phyloP scores from a whole-genome alignment of 2,113 vertebrate species.

The Chloropsis cyanopogon region DNA sequence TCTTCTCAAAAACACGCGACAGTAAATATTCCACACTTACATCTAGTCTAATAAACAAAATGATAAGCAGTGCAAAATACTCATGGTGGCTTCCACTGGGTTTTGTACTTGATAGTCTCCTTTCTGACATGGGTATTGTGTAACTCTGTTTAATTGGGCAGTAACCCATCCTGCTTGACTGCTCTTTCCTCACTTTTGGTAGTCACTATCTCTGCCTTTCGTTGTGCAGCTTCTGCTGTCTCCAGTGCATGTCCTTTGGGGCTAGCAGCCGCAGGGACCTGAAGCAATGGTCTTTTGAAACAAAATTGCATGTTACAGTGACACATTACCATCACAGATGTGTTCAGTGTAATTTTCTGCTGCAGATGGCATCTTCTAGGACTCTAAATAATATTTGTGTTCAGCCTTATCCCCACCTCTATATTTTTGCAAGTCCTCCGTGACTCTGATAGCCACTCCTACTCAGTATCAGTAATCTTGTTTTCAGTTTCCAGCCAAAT shows the following conservation, averaged over 20 bases:
- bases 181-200: background rate
- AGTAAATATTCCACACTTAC: background rate
- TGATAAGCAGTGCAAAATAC: background rate
- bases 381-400: background rate
- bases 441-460: background rate
- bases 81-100: background rate
- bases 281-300: background rate
- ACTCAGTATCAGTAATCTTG: background rate
- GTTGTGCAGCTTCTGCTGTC: background rate
- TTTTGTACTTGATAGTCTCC: background rate
- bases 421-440: background rate
- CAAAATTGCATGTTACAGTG: background rate
- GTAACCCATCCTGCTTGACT: background rate
- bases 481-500: background rate
- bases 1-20: background rate
- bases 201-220: background rate
- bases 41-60: background rate
- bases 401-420: background rate
- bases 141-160: background rate
- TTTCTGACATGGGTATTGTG: background rate
- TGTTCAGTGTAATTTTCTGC: background rate
- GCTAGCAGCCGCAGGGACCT: background rate
- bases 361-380: background rate
- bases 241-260: background rate
- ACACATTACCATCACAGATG: background rate